A percentile compares a stretch with the other conserved stretches of the same genome.
Conservation (phyloP, 2,113 vertebrate species). For the Heptranchias perlo region DNA sequence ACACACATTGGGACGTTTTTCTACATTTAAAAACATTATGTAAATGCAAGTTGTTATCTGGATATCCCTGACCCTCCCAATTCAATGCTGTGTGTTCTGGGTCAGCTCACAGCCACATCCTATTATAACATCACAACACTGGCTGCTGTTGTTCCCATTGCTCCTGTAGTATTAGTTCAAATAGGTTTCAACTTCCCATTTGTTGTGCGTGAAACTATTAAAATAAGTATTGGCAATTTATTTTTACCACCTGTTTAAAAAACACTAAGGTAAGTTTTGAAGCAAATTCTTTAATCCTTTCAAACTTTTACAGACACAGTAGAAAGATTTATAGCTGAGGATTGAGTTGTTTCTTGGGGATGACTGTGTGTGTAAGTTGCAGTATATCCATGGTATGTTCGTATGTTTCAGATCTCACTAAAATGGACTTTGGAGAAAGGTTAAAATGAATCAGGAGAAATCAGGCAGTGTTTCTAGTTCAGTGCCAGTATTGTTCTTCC, state of each 20-base stretch:
- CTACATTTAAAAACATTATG: neutral
- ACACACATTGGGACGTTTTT: neutral
- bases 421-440: neutral
- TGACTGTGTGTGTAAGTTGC: neutral
- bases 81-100: neutral
- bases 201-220: neutral
- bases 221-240: neutral
- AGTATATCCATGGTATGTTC: neutral
- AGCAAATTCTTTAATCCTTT: neutral
- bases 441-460: neutral
- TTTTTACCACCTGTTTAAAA: neutral
- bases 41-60: neutral
- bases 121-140: neutral
- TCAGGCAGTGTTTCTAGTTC: neutral
- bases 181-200: neutral
- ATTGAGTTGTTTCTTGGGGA: neutral
- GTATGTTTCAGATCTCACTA: neutral
- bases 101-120: neutral
- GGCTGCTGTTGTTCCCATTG: neutral
- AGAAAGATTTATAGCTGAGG: neutral
- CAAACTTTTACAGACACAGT: neutral
- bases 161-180: neutral
- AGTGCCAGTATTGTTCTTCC: neutral
- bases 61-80: neutral
- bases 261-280: neutral